Evolutionary conservation across 1,140 invertebrate genomes (phyloP).

Genomic region (Procambarus virginalis): DNA sequence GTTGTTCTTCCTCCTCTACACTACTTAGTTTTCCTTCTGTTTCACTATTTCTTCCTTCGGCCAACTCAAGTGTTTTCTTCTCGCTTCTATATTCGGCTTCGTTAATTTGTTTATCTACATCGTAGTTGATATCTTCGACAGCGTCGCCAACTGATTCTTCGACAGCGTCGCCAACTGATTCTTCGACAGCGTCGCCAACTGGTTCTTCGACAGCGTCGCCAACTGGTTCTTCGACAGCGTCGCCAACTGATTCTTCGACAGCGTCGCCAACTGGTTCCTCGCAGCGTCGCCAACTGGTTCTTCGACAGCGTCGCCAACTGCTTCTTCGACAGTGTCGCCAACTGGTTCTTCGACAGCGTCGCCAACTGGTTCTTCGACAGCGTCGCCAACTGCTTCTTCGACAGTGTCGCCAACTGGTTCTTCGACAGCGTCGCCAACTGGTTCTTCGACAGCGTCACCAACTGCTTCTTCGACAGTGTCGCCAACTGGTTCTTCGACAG

Average conservation of each 20-base stretch:
- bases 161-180: neutral
- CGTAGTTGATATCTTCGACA: neutral
- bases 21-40: neutral
- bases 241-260: neutral
- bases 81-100: neutral
- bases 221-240: neutral
- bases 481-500: neutral
- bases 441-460: neutral
- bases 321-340: neutral
- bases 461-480: neutral
- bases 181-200: neutral
- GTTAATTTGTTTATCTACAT: neutral
- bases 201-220: neutral
- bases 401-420: neutral
- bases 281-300: neutral
- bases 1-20: neutral
- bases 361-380: neutral
- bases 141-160: neutral
- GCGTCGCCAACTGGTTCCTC: neutral
- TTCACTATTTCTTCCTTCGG: neutral
- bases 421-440: neutral
- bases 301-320: neutral
- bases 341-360: neutral
- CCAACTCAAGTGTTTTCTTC: neutral
- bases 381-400: neutral